These are phyloP conservation scores for Cebidichthys violaceus DNA, from an alignment of 2,113 vertebrate genomes.

Conservation along the genomic window DNA sequence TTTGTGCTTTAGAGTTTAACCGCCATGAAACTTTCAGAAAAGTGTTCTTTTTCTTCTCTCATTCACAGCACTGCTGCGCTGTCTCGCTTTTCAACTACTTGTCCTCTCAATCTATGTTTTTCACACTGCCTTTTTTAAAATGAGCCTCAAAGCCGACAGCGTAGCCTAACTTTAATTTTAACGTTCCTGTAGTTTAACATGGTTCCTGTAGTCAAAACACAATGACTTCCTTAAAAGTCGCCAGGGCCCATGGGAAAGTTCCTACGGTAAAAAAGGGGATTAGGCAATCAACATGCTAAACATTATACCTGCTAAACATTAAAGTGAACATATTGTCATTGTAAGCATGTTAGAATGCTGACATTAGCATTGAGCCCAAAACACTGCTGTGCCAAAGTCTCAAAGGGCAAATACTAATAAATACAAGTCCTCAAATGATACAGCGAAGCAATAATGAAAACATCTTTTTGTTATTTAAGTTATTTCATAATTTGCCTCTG, in stretches of 20 bases:
- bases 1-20: neutral
- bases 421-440: neutral
- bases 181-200: neutral
- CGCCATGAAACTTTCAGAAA: neutral
- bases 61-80: too few relatives aligned
- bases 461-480: neutral
- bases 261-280: neutral
- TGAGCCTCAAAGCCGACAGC: too few relatives aligned
- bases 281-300: neutral
- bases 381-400: neutral
- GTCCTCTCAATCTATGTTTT: too few relatives aligned
- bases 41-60: neutral
- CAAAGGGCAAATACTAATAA: neutral
- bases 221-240: neutral
- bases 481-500: conserved; percentile 19
- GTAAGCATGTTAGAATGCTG: neutral
- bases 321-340: neutral
- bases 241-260: neutral
- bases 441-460: neutral
- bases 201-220: neutral
- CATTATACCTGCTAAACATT: neutral
- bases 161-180: neutral
- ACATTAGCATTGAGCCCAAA: neutral
- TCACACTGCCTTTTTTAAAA: too few relatives aligned
- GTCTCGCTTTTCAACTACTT: too few relatives aligned